A percentile compares a stretch with the other conserved stretches of the same genome.
phyloP scores from a whole-genome alignment of 2,888 invertebrate species.

The Pelosia muscerda region DNA sequence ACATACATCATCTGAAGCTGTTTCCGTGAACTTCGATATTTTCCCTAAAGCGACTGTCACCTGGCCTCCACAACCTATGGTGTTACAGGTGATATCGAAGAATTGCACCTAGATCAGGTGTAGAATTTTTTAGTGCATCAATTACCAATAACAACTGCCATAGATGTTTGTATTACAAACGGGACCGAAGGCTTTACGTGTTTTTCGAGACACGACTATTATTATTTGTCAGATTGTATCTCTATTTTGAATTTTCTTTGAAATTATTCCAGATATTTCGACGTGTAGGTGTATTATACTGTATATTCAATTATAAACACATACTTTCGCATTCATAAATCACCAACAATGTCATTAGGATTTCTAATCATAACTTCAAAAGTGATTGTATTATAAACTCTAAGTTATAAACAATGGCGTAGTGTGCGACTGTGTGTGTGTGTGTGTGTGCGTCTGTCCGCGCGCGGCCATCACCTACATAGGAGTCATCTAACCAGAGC shows the following conservation, averaged over 20 bases:
- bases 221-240: background rate
- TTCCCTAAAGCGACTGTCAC: too few relatives aligned
- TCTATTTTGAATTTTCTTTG: background rate
- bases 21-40: too few relatives aligned
- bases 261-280: background rate
- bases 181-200: too few relatives aligned
- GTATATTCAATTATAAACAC: background rate
- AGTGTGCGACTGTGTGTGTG: slow-evolving; percentile 11
- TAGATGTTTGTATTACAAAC: too few relatives aligned
- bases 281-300: background rate
- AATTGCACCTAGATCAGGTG: too few relatives aligned
- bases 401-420: slow-evolving; percentile 16
- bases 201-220: too few relatives aligned
- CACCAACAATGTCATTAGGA: background rate
- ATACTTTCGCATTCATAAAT: background rate
- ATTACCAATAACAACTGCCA: too few relatives aligned
- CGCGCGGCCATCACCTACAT: slow-evolving; percentile 59
- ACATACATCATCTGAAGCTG: too few relatives aligned
- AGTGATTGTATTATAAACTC: slow-evolving; percentile 42
- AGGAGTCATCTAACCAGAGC: slow-evolving; percentile 45
- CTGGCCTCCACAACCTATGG: too few relatives aligned
- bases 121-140: too few relatives aligned
- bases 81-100: too few relatives aligned
- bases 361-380: slow-evolving; percentile 18
- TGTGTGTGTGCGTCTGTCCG: slow-evolving; percentile 7